Conservation (phyloP, 2,888 invertebrate genomes). For the Syrphus vitripennis region DNA sequence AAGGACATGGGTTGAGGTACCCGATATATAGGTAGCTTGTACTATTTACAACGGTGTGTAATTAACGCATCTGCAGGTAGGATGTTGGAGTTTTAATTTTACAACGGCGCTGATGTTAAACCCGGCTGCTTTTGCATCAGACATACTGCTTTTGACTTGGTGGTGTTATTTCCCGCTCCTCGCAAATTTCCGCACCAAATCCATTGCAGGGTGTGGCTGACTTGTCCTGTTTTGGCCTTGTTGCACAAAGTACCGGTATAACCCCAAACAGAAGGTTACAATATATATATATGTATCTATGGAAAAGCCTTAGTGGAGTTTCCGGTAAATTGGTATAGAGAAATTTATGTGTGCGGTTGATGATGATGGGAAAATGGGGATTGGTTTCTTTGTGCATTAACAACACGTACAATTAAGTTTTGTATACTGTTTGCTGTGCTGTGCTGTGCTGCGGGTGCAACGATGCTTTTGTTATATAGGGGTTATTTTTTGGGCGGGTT, state of each 20-base stretch:
- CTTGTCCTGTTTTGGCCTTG: conserved; percentile 49
- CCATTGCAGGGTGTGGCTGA: conserved; percentile 36
- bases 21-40: background rate
- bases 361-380: background rate
- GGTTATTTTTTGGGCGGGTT: conserved; percentile 10
- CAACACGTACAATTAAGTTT: conserved; percentile 59
- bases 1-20: background rate
- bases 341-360: conserved; percentile 9
- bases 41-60: conserved; percentile 43
- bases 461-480: conserved; percentile 29
- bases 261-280: conserved; percentile 31
- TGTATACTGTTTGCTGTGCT: background rate
- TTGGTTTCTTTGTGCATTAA: conserved; percentile 47
- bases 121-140: conserved; percentile 16
- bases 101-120: conserved; percentile 45
- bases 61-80: conserved; percentile 66
- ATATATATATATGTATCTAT: too few relatives aligned
- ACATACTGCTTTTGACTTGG: conserved; percentile 17
- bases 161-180: background rate
- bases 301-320: conserved; percentile 23
- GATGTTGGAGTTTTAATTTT: conserved; percentile 55
- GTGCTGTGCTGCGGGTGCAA: conserved; percentile 1
- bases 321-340: conserved; percentile 25
- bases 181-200: background rate
- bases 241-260: conserved; percentile 34